Conservation (phyloP, 1,140 invertebrate genomes). For the Drosophila lowei region DNA sequence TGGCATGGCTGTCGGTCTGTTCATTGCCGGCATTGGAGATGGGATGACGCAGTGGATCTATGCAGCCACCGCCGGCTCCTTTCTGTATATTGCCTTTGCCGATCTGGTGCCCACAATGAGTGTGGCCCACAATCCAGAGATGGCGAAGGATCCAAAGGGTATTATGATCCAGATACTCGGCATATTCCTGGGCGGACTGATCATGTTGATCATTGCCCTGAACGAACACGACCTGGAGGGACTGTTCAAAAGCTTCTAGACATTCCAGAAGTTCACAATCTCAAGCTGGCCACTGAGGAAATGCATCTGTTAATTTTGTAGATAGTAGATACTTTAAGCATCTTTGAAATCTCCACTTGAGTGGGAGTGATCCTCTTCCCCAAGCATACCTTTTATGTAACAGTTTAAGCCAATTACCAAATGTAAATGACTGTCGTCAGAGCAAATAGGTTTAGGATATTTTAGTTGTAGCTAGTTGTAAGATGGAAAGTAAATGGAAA, state of each 20-base stretch:
- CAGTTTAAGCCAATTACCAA: constrained; percentile 8
- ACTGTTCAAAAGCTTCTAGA: constrained; percentile 82
- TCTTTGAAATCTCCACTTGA: constrained; percentile 27
- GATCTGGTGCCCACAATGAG: constrained; percentile 88
- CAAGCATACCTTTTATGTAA: not conserved
- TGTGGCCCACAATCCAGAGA: constrained; percentile 81
- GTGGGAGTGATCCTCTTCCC: not conserved
- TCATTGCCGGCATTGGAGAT: constrained; percentile 87
- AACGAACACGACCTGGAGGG: constrained; percentile 88
- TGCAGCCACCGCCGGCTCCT: constrained; percentile 90
- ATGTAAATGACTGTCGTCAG: constrained; percentile 18
- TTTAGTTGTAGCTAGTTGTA: too few species aligned
- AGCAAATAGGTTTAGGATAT: too few species aligned
- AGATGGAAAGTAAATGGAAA: too few species aligned
- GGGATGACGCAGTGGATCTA: constrained; percentile 90
- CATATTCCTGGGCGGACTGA: constrained; percentile 87
- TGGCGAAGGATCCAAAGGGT: constrained; percentile 76
- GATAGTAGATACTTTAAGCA: constrained; percentile 24
- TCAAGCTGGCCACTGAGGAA: not conserved
- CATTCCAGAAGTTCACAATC: constrained; percentile 6
- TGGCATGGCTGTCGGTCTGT: constrained; percentile 89
- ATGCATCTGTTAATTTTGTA: constrained; percentile 7
- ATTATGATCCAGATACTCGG: constrained; percentile 86
- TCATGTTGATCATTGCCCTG: constrained; percentile 90
- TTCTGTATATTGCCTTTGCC: constrained; percentile 91